Base-by-base conservation (phyloP, 2,888 invertebrate species). In the Dasysyrphus albostriatus region DNA sequence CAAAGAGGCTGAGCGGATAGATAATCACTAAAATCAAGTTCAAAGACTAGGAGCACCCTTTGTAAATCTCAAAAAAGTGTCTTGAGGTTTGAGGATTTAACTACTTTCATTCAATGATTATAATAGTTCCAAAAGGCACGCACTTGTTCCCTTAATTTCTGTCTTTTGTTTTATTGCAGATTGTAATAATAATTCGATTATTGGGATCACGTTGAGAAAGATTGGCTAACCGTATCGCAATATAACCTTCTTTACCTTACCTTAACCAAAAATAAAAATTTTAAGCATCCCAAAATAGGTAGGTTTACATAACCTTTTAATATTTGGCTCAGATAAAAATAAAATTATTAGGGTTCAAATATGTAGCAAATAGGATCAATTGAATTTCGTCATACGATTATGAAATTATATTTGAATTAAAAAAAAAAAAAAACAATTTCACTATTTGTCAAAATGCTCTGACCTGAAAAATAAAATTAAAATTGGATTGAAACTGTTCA, bases 401-500 rank as follows among this genome's bases (percentile, higher is more conserved):
- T 24, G 6, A n/a, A 39, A 24, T 24, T 39, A 14, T 19, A 14
- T 59, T 42, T 42, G n/a, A 29, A n/a, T 54, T 24, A 8, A 14
- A 24, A 59, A 7, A 24, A 24, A 61, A 39, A 24, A 24, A 24
- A 2, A 61, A 24, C 8, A 19, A 61, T 19, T 42, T 61, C 8
- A 61, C 59, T 39, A 39, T 61, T 61, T 61, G 24, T 61, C 14
- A 14, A 29, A 54, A 29, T 54, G 6, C 54, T 24, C 8, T 32
- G 54, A 29, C n/a, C 29, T n/a, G 8, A 54, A 54, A 14, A 14
- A 6, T 32, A 54, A 54, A 14, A 54, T 19, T 39, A 24, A 34
- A 58, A 58, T 58, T 58, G 2, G 6, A 61, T 42, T 24, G 19
- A 24, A 61, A 61, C 24, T 1, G 39, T 61, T 61, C 8, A 24